Evolutionary conservation across 53 echinoderm and acorn worm genomes (phyloP).

Genomic region (Arbacia lixula): DNA sequence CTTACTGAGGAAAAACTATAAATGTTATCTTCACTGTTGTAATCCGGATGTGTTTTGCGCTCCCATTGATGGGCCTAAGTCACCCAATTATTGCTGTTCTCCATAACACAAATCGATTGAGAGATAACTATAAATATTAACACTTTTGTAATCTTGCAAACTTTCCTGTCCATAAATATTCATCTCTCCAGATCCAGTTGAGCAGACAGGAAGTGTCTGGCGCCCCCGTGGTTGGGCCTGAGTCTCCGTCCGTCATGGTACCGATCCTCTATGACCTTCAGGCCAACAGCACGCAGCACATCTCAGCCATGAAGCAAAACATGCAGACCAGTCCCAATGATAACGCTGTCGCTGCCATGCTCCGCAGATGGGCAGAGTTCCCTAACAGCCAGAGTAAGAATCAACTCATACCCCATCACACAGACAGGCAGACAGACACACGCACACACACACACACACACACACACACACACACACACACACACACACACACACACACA

Average conservation of each 20-base stretch:
- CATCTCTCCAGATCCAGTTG: slow-evolving; percentile 76
- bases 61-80: no score
- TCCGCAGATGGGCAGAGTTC: slow-evolving; percentile 74
- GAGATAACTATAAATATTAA: no score
- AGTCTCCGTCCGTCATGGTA: slow-evolving; percentile 76
- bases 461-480: not conserved
- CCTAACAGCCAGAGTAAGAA: no score
- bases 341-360: slow-evolving; percentile 57
- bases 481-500: no score
- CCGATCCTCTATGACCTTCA: slow-evolving; percentile 83
- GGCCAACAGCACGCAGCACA: slow-evolving; percentile 75
- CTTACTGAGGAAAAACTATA: no score
- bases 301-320: slow-evolving; percentile 36
- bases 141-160: no score
- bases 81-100: no score
- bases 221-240: slow-evolving; percentile 63
- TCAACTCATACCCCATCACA: not conserved
- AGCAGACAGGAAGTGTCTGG: slow-evolving; percentile 68
- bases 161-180: not conserved
- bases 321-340: slow-evolving; percentile 54
- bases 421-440: not conserved
- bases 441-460: not conserved
- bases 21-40: no score
- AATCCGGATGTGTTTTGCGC: no score
- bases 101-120: no score